A percentile compares a stretch with the other conserved stretches of the same genome.
phyloP scores from a whole-genome alignment of 2,888 invertebrate species.

The Sesia apiformis region DNA sequence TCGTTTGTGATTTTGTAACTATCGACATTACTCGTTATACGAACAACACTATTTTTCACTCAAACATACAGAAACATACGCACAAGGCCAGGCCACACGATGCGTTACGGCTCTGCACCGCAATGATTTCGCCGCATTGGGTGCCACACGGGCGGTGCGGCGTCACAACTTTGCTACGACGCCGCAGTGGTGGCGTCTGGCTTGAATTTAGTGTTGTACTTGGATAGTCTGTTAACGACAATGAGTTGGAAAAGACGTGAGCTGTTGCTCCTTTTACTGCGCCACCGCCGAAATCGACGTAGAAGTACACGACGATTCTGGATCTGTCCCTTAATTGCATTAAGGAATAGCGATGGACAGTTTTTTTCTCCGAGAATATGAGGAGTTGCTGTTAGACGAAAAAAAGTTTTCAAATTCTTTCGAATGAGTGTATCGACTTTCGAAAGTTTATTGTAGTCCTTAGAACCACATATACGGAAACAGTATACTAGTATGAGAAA shows the following conservation, averaged over 20 bases:
- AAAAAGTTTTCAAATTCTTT: constrained; percentile 14
- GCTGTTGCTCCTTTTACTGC: constrained; percentile 9
- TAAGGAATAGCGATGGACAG: background rate
- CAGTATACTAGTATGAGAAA: constrained; percentile 21
- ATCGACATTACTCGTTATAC: no score
- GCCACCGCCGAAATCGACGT: constrained; percentile 11
- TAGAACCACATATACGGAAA: constrained; percentile 21
- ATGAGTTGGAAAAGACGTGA: constrained; percentile 12
- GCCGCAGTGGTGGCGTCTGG: constrained; percentile 1
- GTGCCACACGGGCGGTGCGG: constrained; percentile 4
- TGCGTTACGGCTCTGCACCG: constrained; percentile 7
- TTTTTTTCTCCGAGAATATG: constrained; percentile 14
- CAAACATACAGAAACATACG: no score
- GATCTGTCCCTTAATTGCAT: constrained; percentile 1
- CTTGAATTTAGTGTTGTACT: constrained; percentile 1
- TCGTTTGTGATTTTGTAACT: no score
- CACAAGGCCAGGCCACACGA: constrained; percentile 4
- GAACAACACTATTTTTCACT: no score
- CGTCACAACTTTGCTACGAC: constrained; percentile 7
- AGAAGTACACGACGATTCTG: constrained; percentile 10
- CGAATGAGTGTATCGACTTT: constrained; percentile 16
- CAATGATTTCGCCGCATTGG: constrained; percentile 6
- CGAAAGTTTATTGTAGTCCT: constrained; percentile 17
- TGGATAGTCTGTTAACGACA: constrained; percentile 6
- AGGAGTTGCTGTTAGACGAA: constrained; percentile 16